These are phyloP conservation scores for Equus przewalskii DNA, from an alignment of 2,113 vertebrate species.

Conservation along the genomic window DNA sequence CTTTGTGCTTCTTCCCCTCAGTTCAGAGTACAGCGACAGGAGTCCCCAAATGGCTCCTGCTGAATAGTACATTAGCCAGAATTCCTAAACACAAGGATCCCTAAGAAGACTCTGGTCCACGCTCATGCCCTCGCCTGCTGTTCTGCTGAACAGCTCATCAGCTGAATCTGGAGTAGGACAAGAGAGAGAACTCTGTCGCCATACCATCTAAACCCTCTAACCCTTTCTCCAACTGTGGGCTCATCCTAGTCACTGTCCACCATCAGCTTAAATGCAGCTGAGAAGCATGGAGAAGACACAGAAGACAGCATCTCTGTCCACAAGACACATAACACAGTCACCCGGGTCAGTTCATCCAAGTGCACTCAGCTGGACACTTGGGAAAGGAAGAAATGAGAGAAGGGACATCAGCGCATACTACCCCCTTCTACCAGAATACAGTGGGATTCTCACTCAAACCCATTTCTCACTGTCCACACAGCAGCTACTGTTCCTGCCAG, in stretches of 20 bases:
- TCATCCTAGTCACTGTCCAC: not conserved
- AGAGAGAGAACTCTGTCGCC: not conserved
- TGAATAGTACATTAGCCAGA: not conserved
- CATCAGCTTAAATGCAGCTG: accelerated
- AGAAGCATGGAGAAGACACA: not conserved
- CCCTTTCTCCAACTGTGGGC: not conserved
- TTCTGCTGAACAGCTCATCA: not conserved
- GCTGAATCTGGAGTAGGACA: not conserved
- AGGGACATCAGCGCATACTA: not conserved
- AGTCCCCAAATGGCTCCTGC: not conserved
- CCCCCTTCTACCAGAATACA: accelerated
- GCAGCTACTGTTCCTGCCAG: not conserved
- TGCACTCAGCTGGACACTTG: accelerated
- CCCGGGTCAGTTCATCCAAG: not conserved
- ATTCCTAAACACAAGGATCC: not conserved
- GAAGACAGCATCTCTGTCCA: not conserved
- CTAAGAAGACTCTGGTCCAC: accelerated
- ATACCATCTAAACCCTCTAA: accelerated
- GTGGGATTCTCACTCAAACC: not conserved
- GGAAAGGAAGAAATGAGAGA: not conserved
- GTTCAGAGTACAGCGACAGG: not conserved
- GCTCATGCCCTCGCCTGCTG: not conserved
- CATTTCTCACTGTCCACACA: accelerated
- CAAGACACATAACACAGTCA: not conserved
- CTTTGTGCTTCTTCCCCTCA: not conserved